Base-by-base conservation (phyloP, 53 echinoderm and acorn worm species). In the Actinopyga echinites region DNA sequence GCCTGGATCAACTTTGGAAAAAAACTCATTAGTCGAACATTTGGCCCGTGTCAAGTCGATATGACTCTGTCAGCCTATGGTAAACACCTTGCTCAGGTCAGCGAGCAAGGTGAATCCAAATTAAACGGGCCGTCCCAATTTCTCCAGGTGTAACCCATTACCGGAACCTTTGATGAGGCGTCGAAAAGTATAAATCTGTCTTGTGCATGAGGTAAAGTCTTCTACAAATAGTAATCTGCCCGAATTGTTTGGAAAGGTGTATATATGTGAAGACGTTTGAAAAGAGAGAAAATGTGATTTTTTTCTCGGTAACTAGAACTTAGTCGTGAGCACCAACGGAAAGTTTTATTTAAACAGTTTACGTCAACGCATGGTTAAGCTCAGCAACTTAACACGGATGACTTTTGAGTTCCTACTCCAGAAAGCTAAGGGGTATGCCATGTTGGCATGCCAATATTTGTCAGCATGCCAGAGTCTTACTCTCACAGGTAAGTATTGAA, bases 81-180 rank as follows among this genome's bases (percentile, higher is more conserved):
- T 77, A 77, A 77, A 77, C 77, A 77, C 77, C 77, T 77, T 56
- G 30, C 54, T 56, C 77, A 56, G 77, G 77, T 77, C 77, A 77
- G 53, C 31, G 56, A 49, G 77, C 55, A 77, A 77, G 77, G 77
- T 77, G 77, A 77, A 77, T 56, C 56, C 57, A 56, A 77, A 77
- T 77, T 77, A 77, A 77, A 77, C 77, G 56, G 55, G 77, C 77
- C 77, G 77, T 77, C 56, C 77, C 77, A 28, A 77, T 77, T 77
- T 77, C 77, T 77, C 77, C 77, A 77, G 77, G 55, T 77, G 77
- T 77, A 77, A 77, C 77, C 31, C 56, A 77, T 77, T 77, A 77
- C 77, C 49, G 56, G 77, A 30, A 32, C 56, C 55, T 77, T 77
- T 77, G 77, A 77, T 77, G 26, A 56, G 77, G 77, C 77, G 77